These are phyloP conservation scores for Pedionomus torquatus DNA, from an alignment of 2,113 vertebrate species.

Conservation along the genomic window DNA sequence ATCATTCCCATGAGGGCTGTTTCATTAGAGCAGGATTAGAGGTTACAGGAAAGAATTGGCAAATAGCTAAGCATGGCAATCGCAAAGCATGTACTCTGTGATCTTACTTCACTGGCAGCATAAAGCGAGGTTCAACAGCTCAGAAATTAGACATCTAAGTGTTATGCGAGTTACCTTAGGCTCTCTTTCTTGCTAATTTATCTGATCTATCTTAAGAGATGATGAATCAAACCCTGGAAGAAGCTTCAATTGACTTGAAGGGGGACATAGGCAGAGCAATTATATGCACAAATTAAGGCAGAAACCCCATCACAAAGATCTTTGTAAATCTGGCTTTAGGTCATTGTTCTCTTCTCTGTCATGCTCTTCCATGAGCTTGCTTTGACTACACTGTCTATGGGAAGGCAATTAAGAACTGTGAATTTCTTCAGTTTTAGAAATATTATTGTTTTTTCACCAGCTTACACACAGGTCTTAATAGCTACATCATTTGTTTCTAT, in stretches of 20 bases:
- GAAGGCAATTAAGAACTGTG: neutral
- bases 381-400: neutral
- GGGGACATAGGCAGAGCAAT: neutral
- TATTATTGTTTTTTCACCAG: neutral
- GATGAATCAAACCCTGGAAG: constrained; percentile 11
- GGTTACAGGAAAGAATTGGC: neutral
- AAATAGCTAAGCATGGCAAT: neutral
- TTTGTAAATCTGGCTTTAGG: neutral
- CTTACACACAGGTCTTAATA: neutral
- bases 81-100: neutral
- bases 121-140: neutral
- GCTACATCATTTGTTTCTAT: neutral
- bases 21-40: constrained; percentile 2
- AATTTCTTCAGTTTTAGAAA: neutral
- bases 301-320: neutral
- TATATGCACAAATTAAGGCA: constrained; percentile 17
- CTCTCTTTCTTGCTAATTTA: constrained; percentile 13
- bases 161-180: neutral
- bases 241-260: constrained; percentile 12
- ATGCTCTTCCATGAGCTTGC: neutral
- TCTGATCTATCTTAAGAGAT: neutral
- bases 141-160: constrained; percentile 1
- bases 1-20: neutral
- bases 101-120: neutral
- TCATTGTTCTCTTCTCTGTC: neutral